phyloP scores from a whole-genome alignment of 2,888 invertebrate species.

The Congeria kusceri region DNA sequence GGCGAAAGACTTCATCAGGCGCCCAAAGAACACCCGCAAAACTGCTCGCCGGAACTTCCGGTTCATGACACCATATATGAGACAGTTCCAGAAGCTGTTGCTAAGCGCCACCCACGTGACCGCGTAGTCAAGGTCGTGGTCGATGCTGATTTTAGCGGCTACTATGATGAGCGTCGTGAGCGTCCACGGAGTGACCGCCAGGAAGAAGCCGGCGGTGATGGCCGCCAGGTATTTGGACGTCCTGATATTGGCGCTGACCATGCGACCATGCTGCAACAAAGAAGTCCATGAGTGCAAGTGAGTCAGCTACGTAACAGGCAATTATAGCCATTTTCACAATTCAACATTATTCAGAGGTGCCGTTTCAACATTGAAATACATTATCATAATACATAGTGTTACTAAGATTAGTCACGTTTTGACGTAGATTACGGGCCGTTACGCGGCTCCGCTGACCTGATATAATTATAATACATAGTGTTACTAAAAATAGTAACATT shows the following conservation, averaged over 20 bases:
- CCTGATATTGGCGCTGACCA: conserved; percentile 54
- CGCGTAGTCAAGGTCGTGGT: conserved; percentile 41
- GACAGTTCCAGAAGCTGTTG: conserved; percentile 64
- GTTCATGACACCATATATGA: conserved; percentile 63
- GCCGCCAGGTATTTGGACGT: conserved; percentile 64
- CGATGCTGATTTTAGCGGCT: conserved; percentile 38
- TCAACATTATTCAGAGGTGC: too few relatives aligned
- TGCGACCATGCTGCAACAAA: conserved; percentile 46
- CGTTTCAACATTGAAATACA: too few relatives aligned
- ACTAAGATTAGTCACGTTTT: too few relatives aligned
- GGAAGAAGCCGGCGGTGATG: conserved; percentile 63
- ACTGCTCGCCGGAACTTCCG: conserved; percentile 63
- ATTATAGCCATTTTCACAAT: too few relatives aligned
- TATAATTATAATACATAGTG: too few relatives aligned
- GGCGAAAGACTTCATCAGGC: conserved; percentile 40
- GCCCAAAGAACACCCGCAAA: conserved; percentile 44
- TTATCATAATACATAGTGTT: too few relatives aligned
- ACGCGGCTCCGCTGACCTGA: too few relatives aligned
- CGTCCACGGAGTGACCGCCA: conserved; percentile 62
- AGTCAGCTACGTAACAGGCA: too few relatives aligned
- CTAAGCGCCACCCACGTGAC: conserved; percentile 63
- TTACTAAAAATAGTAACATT: too few relatives aligned
- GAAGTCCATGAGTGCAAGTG: too few relatives aligned
- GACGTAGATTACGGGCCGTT: too few relatives aligned
- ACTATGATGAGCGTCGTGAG: conserved; percentile 55